Conservation (phyloP, 2,888 invertebrate genomes). For the Scaptodrosophila latifasciaeformis region DNA sequence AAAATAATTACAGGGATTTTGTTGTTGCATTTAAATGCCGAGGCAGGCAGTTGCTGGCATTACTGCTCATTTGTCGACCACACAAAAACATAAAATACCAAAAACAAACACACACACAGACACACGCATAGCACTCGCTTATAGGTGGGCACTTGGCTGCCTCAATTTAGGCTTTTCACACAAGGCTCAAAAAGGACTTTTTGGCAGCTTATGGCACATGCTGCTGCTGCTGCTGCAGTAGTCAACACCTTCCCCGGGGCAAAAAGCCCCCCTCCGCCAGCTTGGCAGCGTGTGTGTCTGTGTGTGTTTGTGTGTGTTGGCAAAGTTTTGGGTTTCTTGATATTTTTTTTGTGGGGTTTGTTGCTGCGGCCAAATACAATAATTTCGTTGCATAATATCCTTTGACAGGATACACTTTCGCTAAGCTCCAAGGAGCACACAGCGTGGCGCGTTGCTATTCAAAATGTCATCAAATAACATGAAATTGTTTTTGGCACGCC, state of each 20-base stretch:
- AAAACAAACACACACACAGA: not conserved
- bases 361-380: conserved; percentile 41
- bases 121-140: not conserved
- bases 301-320: conserved; percentile 32
- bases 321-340: no score
- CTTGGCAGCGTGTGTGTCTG: conserved; percentile 6
- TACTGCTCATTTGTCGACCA: conserved; percentile 44
- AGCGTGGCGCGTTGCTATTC: conserved; percentile 29
- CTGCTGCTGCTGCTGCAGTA: conserved; percentile 11
- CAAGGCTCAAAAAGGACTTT: conserved; percentile 47
- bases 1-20: conserved; percentile 36
- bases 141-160: conserved; percentile 2
- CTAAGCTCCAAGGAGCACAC: conserved; percentile 49
- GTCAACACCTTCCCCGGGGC: not conserved
- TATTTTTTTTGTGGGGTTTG: conserved; percentile 41
- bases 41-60: conserved; percentile 26
- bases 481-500: conserved; percentile 48
- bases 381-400: conserved; percentile 55
- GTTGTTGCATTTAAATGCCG: conserved; percentile 36
- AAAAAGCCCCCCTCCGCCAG: not conserved
- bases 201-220: conserved; percentile 44
- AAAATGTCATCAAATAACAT: conserved; percentile 52
- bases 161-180: conserved; percentile 20
- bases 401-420: conserved; percentile 59
- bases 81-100: no score